A percentile compares a stretch with the other conserved stretches of the same genome.
Evolutionary conservation across 2,113 vertebrate genomes (phyloP).

Genomic region (Aspiorhynchus laticeps): DNA sequence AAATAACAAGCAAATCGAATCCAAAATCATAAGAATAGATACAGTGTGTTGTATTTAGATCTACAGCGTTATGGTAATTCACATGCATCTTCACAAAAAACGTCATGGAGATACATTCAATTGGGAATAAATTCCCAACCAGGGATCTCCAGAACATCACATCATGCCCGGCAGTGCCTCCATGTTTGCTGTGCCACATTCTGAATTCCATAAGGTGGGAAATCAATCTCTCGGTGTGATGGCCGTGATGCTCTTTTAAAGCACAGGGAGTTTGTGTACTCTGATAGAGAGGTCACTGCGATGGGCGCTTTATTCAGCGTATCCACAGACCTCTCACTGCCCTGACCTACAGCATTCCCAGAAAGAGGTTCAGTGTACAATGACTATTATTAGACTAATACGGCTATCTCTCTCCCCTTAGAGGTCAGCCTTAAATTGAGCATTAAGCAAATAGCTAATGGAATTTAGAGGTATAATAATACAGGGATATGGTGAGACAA

Average conservation of each 20-base stretch:
- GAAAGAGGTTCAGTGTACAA: slow-evolving; percentile 79
- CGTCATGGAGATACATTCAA: background rate
- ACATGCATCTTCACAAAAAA: background rate
- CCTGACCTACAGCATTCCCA: slow-evolving; percentile 87
- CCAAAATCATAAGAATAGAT: background rate
- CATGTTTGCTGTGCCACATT: slow-evolving; percentile 42
- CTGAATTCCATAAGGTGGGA: slow-evolving; percentile 35
- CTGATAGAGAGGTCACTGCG: slow-evolving; percentile 54
- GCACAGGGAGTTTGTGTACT: slow-evolving; percentile 34
- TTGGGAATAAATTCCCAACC: background rate
- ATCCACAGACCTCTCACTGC: slow-evolving; percentile 71
- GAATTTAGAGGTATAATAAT: slow-evolving; percentile 98
- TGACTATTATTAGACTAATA: slow-evolving; percentile 81
- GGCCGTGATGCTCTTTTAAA: slow-evolving; percentile 48
- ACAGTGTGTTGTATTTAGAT: background rate
- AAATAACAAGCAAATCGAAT: slow-evolving; percentile 1
- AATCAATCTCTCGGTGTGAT: slow-evolving; percentile 49
- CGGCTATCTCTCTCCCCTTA: slow-evolving; percentile 79
- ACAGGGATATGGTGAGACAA: slow-evolving; percentile 99
- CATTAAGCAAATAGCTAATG: slow-evolving; percentile 98
- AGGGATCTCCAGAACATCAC: background rate
- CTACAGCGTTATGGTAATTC: background rate
- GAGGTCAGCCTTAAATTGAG: slow-evolving; percentile 91
- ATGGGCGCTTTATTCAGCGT: slow-evolving; percentile 49
- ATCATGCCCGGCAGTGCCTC: slow-evolving; percentile 12